These are phyloP conservation scores for Rallus limicola DNA, from an alignment of 2,113 vertebrate genomes.

Conservation along the genomic window DNA sequence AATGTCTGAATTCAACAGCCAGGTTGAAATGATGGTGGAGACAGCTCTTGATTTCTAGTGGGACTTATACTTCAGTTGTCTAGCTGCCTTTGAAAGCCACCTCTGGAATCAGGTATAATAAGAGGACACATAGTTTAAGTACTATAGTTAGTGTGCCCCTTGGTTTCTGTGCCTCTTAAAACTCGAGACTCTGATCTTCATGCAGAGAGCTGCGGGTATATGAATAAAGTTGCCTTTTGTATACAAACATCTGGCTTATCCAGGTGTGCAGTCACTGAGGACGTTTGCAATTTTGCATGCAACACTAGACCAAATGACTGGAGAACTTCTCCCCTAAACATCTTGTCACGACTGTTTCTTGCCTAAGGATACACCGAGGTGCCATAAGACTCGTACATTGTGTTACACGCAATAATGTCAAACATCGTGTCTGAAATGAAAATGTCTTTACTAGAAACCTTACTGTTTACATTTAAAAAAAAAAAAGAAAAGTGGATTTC, in stretches of 20 bases:
- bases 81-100: background rate
- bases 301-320: accelerated
- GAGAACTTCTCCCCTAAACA: background rate
- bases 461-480: background rate
- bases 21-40: background rate
- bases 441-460: background rate
- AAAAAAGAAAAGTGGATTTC: background rate
- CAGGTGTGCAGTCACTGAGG: background rate
- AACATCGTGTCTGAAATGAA: background rate
- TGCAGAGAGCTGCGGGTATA: background rate
- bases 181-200: background rate
- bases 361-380: background rate
- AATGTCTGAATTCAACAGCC: background rate
- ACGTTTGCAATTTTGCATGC: background rate
- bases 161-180: background rate
- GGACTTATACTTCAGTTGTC: background rate
- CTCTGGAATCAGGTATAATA: background rate
- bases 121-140: background rate
- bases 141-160: background rate
- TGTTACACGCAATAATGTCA: background rate
- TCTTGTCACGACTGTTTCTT: background rate
- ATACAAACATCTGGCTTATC: background rate
- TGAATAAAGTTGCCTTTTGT: background rate
- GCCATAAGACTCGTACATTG: background rate
- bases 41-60: background rate